Evolutionary conservation across 2,888 invertebrate genomes (phyloP).

Genomic region (Heteromyza rotundicornis): DNA sequence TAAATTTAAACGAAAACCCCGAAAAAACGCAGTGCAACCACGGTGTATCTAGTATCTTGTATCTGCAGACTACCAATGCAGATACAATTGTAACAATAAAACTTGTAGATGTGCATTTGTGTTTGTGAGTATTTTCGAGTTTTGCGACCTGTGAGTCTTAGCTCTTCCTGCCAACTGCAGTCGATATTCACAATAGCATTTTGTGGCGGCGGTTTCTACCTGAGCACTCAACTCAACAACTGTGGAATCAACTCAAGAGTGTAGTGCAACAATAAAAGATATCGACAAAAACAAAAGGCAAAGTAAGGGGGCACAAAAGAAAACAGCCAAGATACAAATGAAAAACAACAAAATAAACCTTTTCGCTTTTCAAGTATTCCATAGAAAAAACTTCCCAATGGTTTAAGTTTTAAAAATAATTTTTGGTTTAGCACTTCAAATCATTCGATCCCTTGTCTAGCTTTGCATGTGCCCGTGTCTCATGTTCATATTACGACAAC

Average conservation of each 20-base stretch:
- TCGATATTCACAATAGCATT: too few species aligned
- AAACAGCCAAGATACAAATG: conserved; percentile 42
- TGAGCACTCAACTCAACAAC: conserved; percentile 1
- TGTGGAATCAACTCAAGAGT: conserved; percentile 39
- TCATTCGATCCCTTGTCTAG: too few species aligned
- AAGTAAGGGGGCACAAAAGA: conserved; percentile 51
- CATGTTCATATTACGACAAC: too few species aligned
- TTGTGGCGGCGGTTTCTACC: neutral
- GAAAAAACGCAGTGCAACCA: conserved; percentile 8
- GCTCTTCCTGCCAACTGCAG: conserved; percentile 21
- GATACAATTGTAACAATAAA: conserved; percentile 13
- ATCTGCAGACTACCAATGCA: conserved; percentile 15
- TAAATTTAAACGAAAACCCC: conserved; percentile 9
- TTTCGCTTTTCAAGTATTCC: too few species aligned
- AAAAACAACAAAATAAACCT: conserved; percentile 33
- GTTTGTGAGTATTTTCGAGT: conserved; percentile 13
- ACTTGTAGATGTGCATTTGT: conserved; percentile 9
- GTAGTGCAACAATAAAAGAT: conserved; percentile 34
- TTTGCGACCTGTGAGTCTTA: neutral
- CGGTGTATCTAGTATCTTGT: conserved; percentile 26
- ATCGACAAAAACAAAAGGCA: conserved; percentile 49
- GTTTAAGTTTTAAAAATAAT: too few species aligned
- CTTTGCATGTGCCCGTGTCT: too few species aligned
- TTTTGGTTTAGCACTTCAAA: too few species aligned
- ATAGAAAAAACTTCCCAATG: too few species aligned